Conservation (phyloP, 2,888 invertebrate genomes). For the Eilema griseolum region DNA sequence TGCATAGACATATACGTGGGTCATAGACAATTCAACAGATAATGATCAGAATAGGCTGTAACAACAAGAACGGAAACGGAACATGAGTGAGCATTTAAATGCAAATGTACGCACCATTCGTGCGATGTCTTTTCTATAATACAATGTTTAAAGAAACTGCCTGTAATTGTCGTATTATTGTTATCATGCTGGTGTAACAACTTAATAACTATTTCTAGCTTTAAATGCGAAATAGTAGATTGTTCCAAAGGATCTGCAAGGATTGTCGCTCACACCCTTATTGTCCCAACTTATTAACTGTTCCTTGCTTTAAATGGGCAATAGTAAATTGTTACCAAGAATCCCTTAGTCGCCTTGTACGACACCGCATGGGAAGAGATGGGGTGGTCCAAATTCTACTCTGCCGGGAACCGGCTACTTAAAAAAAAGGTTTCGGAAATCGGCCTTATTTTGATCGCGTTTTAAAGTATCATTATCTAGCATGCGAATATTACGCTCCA, state of each 20-base stretch:
- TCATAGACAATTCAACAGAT: slow-evolving; percentile 26
- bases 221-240: too few relatives aligned
- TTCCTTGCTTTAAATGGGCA: too few relatives aligned
- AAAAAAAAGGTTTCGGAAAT: not conserved
- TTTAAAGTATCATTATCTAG: not conserved
- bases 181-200: too few relatives aligned
- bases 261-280: too few relatives aligned
- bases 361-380: too few relatives aligned
- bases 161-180: not conserved
- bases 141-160: not conserved
- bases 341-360: too few relatives aligned
- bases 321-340: too few relatives aligned
- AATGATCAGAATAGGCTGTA: slow-evolving; percentile 27
- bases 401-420: too few relatives aligned
- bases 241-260: too few relatives aligned
- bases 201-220: too few relatives aligned
- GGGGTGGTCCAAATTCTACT: too few relatives aligned
- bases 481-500: not conserved
- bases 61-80: slow-evolving; percentile 27
- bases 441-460: not conserved
- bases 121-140: slow-evolving; percentile 8
- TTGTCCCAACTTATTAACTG: too few relatives aligned
- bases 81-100: slow-evolving; percentile 31
- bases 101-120: slow-evolving; percentile 25
- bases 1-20: not conserved